phyloP scores from a whole-genome alignment of 2,797 vertebrate species.

The Hafferia zeledoni region DNA sequence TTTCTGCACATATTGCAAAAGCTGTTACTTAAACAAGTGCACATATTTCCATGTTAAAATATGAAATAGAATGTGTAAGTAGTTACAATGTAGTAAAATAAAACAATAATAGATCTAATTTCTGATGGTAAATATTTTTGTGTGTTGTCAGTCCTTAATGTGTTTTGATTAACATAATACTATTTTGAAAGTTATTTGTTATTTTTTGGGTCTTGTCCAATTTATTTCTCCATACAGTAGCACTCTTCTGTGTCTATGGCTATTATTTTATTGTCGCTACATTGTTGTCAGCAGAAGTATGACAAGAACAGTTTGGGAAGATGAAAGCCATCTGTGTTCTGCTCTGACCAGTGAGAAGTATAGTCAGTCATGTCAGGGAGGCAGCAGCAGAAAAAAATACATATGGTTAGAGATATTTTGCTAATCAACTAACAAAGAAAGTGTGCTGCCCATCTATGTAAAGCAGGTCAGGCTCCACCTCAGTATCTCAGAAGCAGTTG shows the following conservation, averaged over 20 bases:
- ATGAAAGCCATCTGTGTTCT: not conserved
- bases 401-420: not conserved
- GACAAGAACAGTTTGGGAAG: not conserved
- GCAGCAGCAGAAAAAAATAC: not conserved
- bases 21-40: not conserved
- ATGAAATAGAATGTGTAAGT: not conserved
- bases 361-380: not conserved
- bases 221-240: not conserved
- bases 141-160: not conserved
- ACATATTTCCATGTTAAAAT: not conserved
- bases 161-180: not conserved
- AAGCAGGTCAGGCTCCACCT: not conserved
- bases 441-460: rapidly evolving
- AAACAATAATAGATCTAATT: not conserved
- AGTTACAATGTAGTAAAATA: not conserved
- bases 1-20: not conserved
- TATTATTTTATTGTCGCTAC: not conserved
- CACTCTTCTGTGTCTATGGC: not conserved
- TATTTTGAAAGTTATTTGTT: not conserved
- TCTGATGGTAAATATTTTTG: not conserved
- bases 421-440: not conserved
- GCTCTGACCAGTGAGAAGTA: not conserved
- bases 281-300: not conserved
- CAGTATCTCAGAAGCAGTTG: not conserved
- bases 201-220: not conserved